These are phyloP conservation scores for Romanogobio albipinnatus DNA, from an alignment of 2,113 vertebrate species.

Conservation along the genomic window DNA sequence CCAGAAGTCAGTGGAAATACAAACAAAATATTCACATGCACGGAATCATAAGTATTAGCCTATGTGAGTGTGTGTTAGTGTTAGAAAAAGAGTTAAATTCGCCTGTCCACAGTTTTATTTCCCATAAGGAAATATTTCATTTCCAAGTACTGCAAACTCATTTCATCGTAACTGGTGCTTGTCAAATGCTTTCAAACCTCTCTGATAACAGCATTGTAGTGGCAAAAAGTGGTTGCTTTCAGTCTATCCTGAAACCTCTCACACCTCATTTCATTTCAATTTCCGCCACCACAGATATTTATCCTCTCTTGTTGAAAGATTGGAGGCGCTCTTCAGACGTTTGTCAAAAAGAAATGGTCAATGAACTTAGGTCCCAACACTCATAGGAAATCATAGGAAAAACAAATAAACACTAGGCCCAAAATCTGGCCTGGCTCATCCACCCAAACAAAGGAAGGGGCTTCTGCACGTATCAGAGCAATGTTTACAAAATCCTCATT, in stretches of 20 bases:
- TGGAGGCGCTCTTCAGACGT: conserved; percentile 51
- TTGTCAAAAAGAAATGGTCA: conserved; percentile 68
- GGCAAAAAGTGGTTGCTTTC: background rate
- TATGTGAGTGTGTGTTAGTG: background rate
- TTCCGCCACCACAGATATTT: conserved; percentile 54
- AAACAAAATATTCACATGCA: background rate
- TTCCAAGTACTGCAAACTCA: conserved; percentile 7
- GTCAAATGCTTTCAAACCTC: background rate
- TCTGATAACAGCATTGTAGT: background rate
- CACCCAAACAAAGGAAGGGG: conserved; percentile 78
- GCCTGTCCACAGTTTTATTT: background rate
- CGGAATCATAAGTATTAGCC: background rate
- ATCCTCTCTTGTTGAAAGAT: conserved; percentile 61
- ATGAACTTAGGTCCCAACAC: conserved; percentile 64
- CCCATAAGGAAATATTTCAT: background rate
- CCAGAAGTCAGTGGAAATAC: conserved; percentile 6
- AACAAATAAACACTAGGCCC: conserved; percentile 73
- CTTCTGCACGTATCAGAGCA: conserved; percentile 80
- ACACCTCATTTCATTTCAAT: conserved; percentile 73
- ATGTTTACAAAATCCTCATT: conserved; percentile 99
- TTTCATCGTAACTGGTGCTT: conserved; percentile 23
- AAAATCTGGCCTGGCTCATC: conserved; percentile 70
- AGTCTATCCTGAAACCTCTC: conserved; percentile 35
- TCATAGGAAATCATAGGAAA: conserved; percentile 69
- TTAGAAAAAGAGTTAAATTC: background rate